A percentile compares a stretch with the other conserved stretches of the same genome.
phyloP scores from a whole-genome alignment of 2,113 vertebrate species.

The Egretta garzetta region DNA sequence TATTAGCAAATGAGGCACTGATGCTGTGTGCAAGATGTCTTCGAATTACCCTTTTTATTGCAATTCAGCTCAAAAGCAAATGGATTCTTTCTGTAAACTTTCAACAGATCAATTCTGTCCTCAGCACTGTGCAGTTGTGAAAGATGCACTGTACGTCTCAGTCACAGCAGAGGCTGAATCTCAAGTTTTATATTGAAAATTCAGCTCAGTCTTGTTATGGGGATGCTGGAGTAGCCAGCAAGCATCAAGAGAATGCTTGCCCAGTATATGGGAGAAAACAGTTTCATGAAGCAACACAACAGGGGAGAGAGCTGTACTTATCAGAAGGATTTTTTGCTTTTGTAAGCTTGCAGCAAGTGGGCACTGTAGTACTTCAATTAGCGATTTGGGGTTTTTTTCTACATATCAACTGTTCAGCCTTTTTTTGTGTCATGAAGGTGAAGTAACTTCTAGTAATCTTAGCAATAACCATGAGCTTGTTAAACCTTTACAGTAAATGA shows the following conservation, averaged over 20 bases:
- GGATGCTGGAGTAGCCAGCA: neutral
- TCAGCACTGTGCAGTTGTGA: neutral
- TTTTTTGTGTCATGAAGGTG: neutral
- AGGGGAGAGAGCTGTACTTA: neutral
- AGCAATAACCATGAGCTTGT: neutral
- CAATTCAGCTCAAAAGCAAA: neutral
- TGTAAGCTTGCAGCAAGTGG: neutral
- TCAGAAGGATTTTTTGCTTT: neutral
- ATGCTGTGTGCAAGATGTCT: neutral
- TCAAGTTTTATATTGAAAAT: neutral
- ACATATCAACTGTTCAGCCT: neutral
- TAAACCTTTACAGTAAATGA: neutral
- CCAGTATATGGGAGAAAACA: neutral
- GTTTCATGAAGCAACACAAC: neutral
- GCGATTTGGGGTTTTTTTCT: neutral
- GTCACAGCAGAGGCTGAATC: neutral
- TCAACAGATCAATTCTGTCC: neutral
- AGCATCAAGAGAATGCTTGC: neutral
- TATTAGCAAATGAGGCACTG: neutral
- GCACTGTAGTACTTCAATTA: neutral
- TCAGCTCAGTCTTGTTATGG: accelerated
- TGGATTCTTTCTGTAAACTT: neutral
- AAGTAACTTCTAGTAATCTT: neutral
- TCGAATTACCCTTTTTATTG: neutral
- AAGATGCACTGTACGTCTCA: neutral